Evolutionary conservation across 2,888 invertebrate species (phyloP), one percentile per base, ranked within the genome.

Genomic region (Tortricodes alternella): DNA sequence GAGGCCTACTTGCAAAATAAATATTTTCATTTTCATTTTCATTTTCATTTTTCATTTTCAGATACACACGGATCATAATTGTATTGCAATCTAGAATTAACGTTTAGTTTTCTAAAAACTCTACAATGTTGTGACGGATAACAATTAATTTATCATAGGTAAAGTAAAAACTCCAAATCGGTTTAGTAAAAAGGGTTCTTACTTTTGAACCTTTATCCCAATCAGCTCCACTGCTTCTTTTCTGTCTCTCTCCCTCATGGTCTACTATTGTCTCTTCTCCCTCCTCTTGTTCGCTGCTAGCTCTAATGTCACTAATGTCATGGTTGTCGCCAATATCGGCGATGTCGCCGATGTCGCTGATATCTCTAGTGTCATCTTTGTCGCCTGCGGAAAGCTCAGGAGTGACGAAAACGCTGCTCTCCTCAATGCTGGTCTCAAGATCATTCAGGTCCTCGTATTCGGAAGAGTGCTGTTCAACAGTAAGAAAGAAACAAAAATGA

Each of bases 161-260:
- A n/a, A n/a, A n/a, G n/a, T n/a, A n/a, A n/a, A n/a, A n/a, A n/a
- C n/a, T n/a, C n/a, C n/a, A n/a, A n/a, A n/a, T n/a, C n/a, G n/a
- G n/a, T n/a, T n/a, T n/a, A n/a, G n/a, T n/a, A n/a, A n/a, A n/a
- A n/a, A n/a, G n/a, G n/a, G 2, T 23, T 61, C 66, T 73, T 32
- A 85, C 86, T 76, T 87, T 86, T 9, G 79, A 38, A 1, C 71
- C 62, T 44, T 76, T 78, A 2, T 87, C 83, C 80, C 77, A 78
- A 16, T 83, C 77, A 24, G 80, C 76, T 2, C 67, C 80, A 27
- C 80, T 81, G 48, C 83, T 87, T 11, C 88, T 73, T 64, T 87
- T 88, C 44, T 23, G 38, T 29, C 46, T 34, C 23, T 59, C 53
- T 6, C 53, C 53, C 7, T 62, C 62, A 16, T 65, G 46, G 13